phyloP scores from a whole-genome alignment of 2,113 vertebrate genomes.

The Equus quagga region DNA sequence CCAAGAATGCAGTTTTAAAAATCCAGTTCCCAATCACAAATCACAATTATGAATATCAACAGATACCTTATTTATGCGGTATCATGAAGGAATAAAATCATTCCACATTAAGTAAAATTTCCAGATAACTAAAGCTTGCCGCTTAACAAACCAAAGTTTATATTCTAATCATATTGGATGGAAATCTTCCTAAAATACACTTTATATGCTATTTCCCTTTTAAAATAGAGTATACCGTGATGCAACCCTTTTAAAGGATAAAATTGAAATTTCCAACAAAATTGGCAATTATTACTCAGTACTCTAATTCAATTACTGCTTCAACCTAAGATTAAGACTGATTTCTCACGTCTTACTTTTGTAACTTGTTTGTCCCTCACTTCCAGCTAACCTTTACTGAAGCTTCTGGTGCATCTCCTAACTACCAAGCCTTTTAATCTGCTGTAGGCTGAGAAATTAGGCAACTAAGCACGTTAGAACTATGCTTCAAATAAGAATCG shows the following conservation, averaged over 20 bases:
- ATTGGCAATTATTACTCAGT: background rate
- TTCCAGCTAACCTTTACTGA: constrained; percentile 27
- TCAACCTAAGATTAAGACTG: constrained; percentile 43
- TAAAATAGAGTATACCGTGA: background rate
- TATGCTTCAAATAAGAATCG: background rate
- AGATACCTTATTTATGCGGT: background rate
- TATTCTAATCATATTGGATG: background rate
- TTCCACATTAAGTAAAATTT: constrained; percentile 4
- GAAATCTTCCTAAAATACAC: background rate
- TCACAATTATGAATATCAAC: background rate
- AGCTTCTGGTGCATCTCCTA: background rate
- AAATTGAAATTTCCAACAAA: constrained; percentile 31
- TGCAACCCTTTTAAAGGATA: constrained; percentile 25
- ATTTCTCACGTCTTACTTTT: constrained; percentile 42
- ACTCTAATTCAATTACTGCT: background rate
- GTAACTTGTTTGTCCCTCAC: background rate
- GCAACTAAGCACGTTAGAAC: background rate
- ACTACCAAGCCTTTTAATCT: background rate
- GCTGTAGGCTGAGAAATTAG: background rate
- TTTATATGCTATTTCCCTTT: background rate
- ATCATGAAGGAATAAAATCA: background rate
- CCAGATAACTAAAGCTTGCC: background rate
- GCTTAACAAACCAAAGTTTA: constrained; percentile 45
- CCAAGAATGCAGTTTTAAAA: background rate
- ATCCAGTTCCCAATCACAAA: constrained; percentile 27